phyloP scores from a whole-genome alignment of 2,113 vertebrate species.

The Gobius niger region DNA sequence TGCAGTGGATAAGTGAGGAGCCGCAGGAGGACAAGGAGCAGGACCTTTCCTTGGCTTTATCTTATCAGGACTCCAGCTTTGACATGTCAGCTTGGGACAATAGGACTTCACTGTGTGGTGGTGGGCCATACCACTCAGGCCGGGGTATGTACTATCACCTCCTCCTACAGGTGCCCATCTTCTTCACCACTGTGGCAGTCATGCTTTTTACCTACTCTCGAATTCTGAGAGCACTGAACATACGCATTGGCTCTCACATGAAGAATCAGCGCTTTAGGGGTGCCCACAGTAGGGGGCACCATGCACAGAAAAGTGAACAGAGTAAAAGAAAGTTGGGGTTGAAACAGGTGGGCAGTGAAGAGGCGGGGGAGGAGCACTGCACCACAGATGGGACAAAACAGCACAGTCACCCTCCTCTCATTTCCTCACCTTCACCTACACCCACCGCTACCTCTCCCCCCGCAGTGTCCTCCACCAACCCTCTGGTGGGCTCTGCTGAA shows the following conservation, averaged over 20 bases:
- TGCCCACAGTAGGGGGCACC: conserved; percentile 42
- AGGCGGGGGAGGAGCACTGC: conserved; percentile 51
- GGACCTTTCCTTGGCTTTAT: conserved; percentile 20
- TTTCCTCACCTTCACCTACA: conserved; percentile 62
- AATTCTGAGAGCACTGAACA: conserved; percentile 82
- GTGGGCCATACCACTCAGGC: conserved; percentile 65
- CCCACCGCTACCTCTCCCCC: conserved; percentile 74
- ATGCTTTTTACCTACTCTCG: conserved; percentile 81
- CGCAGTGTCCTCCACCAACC: conserved; percentile 63
- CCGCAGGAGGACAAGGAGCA: conserved; percentile 24
- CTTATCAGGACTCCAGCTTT: conserved; percentile 18
- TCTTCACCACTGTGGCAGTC: conserved; percentile 76
- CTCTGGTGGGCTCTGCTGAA: conserved; percentile 57
- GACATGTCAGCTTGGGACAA: conserved; percentile 64
- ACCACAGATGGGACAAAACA: conserved; percentile 60
- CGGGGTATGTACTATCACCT: conserved; percentile 71
- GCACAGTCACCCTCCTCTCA: conserved; percentile 71
- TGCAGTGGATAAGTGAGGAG: conserved; percentile 66
- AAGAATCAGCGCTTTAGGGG: conserved; percentile 69
- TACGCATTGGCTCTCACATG: conserved; percentile 80
- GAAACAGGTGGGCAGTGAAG: conserved; percentile 33
- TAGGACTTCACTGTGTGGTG: conserved; percentile 75
- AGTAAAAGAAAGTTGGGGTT: conserved; percentile 50
- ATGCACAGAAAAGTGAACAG: conserved; percentile 54
- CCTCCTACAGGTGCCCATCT: conserved; percentile 81